Conservation (phyloP, 2,888 invertebrate genomes). For the Podabrus alpinus region DNA sequence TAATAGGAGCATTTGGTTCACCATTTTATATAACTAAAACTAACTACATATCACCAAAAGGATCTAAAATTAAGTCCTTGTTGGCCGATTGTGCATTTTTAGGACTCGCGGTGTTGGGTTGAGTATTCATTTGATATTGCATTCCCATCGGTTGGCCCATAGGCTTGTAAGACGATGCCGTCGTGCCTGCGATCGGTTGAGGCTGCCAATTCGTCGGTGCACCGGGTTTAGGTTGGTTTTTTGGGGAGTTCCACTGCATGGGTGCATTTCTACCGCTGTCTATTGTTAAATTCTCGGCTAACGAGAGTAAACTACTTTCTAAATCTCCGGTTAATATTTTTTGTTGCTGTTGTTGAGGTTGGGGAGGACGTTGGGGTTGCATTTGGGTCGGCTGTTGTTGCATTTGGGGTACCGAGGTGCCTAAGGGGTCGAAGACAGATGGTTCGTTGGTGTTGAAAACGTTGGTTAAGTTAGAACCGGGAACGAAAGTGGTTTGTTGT, state of each 20-base stretch:
- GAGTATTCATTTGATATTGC: constrained; percentile 38
- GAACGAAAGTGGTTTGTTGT: constrained; percentile 24
- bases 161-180: constrained; percentile 81
- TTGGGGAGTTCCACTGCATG: constrained; percentile 84
- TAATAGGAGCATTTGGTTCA: not conserved
- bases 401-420: constrained; percentile 59
- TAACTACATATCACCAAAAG: constrained; percentile 55
- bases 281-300: constrained; percentile 91
- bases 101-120: constrained; percentile 44
- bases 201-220: constrained; percentile 82
- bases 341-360: constrained; percentile 48
- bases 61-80: constrained; percentile 52
- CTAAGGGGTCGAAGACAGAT: constrained; percentile 63
- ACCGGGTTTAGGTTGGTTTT: constrained; percentile 74
- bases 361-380: constrained; percentile 40
- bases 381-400: constrained; percentile 60
- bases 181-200: constrained; percentile 85
- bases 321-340: constrained; percentile 88
- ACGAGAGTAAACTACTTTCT: constrained; percentile 89
- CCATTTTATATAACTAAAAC: not conserved
- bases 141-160: constrained; percentile 61
- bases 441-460: constrained; percentile 58
- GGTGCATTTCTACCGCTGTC: constrained; percentile 61
- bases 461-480: constrained; percentile 51
- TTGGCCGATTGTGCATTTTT: constrained; percentile 41